Evolutionary conservation across 2,888 invertebrate genomes (phyloP).

Genomic region (Synanthedon formicaeformis): DNA sequence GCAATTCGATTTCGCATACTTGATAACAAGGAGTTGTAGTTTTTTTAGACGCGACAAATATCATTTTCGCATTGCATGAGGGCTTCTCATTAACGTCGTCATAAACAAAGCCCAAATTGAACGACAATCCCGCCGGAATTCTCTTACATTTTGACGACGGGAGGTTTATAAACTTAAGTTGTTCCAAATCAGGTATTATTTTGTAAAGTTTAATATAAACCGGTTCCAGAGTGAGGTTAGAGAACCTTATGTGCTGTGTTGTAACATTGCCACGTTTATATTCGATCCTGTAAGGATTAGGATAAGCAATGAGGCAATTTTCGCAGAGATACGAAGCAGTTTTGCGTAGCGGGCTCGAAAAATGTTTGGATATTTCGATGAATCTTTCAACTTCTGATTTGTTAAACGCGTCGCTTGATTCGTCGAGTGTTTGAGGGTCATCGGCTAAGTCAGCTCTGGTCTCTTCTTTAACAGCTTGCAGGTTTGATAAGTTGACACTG

Average conservation of each 20-base stretch:
- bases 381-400: conserved; percentile 46
- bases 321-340: conserved; percentile 55
- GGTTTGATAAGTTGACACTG: conserved; percentile 2
- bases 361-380: conserved; percentile 56
- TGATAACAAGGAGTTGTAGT: conserved; percentile 56
- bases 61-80: conserved; percentile 37
- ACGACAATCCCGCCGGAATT: conserved; percentile 52
- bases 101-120: conserved; percentile 44
- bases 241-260: conserved; percentile 44
- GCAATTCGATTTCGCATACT: conserved; percentile 50
- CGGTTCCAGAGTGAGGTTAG: conserved; percentile 46
- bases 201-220: conserved; percentile 53
- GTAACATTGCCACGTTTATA: conserved; percentile 42
- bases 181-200: conserved; percentile 45
- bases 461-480: conserved; percentile 23
- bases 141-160: conserved; percentile 41
- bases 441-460: conserved; percentile 23
- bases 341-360: conserved; percentile 49
- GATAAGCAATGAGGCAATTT: conserved; percentile 41
- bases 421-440: conserved; percentile 18
- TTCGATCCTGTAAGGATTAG: conserved; percentile 38
- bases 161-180: conserved; percentile 48
- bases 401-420: conserved; percentile 19
- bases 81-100: conserved; percentile 47
- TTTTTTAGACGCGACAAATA: conserved; percentile 53